Percentiles rank a stretch among this genome's conserved stretches.
These are phyloP conservation scores for human DNA, from an alignment of 2,113 vertebrate genomes.

Conservation along the genomic window GRCh38 chr3:8164501-8165000, in stretches of 20 bases:
- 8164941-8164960: constrained; percentile 40
- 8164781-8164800: neutral
- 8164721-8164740: neutral
- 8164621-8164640: neutral
- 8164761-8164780: neutral
- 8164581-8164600: neutral
- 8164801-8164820: neutral
- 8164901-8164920: neutral
- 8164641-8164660: neutral
- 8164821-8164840: neutral
- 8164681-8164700: neutral
- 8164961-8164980: constrained; percentile 42
- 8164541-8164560: neutral
- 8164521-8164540: neutral
- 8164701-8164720: neutral
- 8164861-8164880: neutral
- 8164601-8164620: neutral
- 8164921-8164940: neutral
- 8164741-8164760: neutral
- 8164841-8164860: neutral
- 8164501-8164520: neutral
- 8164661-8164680: neutral
- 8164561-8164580: neutral
- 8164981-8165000: constrained; percentile 67
- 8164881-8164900: neutral